A percentile compares a stretch with the other conserved stretches of the same genome.
Evolutionary conservation across 2,797 vertebrate genomes (phyloP).

Genomic region (Chloroceryle amazona): DNA sequence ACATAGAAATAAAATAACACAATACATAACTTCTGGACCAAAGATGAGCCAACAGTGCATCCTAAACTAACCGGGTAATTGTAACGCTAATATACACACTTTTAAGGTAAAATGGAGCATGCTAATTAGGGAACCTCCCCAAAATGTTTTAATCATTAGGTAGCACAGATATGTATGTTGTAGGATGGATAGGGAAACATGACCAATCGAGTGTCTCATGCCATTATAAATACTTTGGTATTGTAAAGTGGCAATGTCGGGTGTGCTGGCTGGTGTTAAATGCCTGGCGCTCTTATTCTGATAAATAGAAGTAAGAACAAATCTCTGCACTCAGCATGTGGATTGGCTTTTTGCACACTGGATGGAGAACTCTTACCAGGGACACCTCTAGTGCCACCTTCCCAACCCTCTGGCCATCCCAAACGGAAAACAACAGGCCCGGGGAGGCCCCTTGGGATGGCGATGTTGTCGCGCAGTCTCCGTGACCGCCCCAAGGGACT

Average conservation of each 20-base stretch:
- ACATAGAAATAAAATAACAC: not conserved
- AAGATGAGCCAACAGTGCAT: not conserved
- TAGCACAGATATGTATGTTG: not conserved
- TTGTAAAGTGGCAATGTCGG: not conserved
- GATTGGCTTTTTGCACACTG: not conserved
- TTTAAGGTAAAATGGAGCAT: not conserved
- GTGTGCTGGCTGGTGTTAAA: not conserved
- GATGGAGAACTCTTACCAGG: not conserved
- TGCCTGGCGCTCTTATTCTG: not conserved
- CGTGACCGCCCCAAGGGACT: rapidly evolving
- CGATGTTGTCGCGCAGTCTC: rapidly evolving
- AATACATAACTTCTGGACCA: not conserved
- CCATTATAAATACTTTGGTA: not conserved
- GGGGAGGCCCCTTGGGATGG: rapidly evolving
- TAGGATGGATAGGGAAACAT: not conserved
- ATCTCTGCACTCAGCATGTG: not conserved
- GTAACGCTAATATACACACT: not conserved
- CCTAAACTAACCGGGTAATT: not conserved
- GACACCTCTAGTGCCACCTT: not conserved
- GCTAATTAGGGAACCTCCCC: not conserved
- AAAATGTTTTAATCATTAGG: not conserved
- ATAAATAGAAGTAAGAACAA: not conserved
- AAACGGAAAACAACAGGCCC: rapidly evolving
- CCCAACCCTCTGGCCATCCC: rapidly evolving
- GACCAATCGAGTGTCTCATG: not conserved